These are phyloP conservation scores for Gastrophysa polygoni DNA, from an alignment of 2,888 invertebrate species.

Conservation along the genomic window DNA sequence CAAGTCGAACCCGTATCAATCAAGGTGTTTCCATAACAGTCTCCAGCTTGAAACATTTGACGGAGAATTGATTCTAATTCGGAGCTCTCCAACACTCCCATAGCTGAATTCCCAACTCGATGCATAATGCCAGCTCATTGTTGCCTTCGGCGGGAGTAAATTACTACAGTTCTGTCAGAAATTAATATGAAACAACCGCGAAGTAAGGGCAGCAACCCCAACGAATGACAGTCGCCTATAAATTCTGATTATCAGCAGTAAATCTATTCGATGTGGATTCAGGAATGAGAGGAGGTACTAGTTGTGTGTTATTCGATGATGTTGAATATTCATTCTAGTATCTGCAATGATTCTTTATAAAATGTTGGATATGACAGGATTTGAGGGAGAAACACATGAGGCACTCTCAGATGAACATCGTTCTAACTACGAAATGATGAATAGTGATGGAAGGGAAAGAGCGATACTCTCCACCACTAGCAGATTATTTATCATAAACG, in stretches of 20 bases:
- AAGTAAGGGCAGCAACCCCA: constrained; percentile 40
- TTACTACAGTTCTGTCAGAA: constrained; percentile 42
- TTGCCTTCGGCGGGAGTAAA: constrained; percentile 39
- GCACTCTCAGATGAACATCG: too few relatives aligned
- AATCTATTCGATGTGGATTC: neutral
- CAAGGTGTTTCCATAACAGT: constrained; percentile 27
- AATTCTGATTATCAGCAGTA: constrained; percentile 50
- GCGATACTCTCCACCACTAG: too few relatives aligned
- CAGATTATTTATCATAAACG: too few relatives aligned
- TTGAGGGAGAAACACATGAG: too few relatives aligned
- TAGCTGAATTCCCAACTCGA: constrained; percentile 20
- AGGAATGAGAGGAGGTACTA: too few relatives aligned
- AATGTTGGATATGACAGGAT: too few relatives aligned
- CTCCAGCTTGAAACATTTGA: constrained; percentile 29
- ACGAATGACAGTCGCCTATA: constrained; percentile 47
- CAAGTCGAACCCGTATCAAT: constrained; percentile 26
- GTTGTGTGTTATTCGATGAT: too few relatives aligned
- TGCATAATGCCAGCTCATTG: constrained; percentile 26
- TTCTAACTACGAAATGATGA: too few relatives aligned
- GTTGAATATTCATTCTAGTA: too few relatives aligned
- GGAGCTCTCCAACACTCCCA: constrained; percentile 17
- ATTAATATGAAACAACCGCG: constrained; percentile 47
- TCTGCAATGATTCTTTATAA: too few relatives aligned
- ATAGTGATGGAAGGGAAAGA: too few relatives aligned
- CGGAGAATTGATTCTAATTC: constrained; percentile 27